Percentiles rank a stretch among this genome's conserved stretches.
phyloP scores from a whole-genome alignment of 53 echinoderm and acorn worm genomes.

The Antedon mediterranea region DNA sequence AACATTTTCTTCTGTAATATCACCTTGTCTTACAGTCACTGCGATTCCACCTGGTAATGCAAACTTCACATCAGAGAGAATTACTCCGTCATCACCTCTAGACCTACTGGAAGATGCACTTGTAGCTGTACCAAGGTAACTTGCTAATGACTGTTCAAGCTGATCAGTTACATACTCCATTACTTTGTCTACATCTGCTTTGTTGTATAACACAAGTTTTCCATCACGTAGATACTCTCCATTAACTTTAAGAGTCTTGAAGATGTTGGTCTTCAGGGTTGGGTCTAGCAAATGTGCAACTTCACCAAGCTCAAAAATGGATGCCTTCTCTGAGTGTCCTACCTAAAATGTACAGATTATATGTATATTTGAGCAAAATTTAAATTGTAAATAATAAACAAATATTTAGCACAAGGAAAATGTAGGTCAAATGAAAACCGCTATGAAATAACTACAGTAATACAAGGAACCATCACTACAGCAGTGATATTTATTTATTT shows the following conservation, averaged over 20 bases:
- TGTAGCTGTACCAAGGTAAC: not conserved
- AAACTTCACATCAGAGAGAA: not conserved
- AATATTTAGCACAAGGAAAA: too few species aligned
- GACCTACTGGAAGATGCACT: not conserved
- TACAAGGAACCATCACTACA: too few species aligned
- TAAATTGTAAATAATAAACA: too few species aligned
- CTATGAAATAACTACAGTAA: too few species aligned
- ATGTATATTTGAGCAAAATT: too few species aligned
- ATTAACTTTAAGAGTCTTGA: not conserved
- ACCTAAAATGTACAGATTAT: too few species aligned
- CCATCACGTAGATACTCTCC: not conserved
- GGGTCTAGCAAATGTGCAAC: not conserved
- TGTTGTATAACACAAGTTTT: not conserved
- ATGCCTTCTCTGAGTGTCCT: too few species aligned
- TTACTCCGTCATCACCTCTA: not conserved
- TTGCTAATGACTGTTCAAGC: not conserved
- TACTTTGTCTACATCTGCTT: not conserved
- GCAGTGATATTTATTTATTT: too few species aligned
- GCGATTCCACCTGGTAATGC: not conserved
- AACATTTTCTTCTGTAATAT: not conserved
- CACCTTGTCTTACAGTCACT: slow-evolving; percentile 9
- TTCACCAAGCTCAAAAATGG: not conserved
- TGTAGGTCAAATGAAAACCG: too few species aligned
- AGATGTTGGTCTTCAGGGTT: not conserved
- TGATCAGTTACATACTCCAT: not conserved